Conservation (phyloP, 1,140 invertebrate species). For the Scaptomyza graminum region DNA sequence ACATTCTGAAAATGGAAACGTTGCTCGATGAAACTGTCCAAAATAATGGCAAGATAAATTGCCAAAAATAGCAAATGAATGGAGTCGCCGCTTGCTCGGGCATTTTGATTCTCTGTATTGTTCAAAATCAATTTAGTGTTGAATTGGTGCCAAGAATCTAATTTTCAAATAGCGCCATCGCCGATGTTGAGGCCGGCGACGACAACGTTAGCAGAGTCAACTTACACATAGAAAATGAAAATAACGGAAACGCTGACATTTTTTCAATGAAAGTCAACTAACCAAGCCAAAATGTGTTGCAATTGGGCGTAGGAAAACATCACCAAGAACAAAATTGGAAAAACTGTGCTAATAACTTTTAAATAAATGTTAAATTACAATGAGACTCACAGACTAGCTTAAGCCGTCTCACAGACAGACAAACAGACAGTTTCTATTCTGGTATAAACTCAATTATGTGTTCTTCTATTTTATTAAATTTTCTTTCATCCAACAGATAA, state of each 20-base stretch:
- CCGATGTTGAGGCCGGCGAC: slow-evolving; percentile 11
- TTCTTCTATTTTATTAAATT: slow-evolving; percentile 50
- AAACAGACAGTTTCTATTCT: slow-evolving; percentile 34
- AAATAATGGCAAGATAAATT: slow-evolving; percentile 75
- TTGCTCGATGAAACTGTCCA: slow-evolving; percentile 52
- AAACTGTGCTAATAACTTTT: slow-evolving; percentile 56
- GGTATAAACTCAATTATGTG: slow-evolving; percentile 40
- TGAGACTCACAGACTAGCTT: slow-evolving; percentile 41
- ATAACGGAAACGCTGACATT: slow-evolving; percentile 55
- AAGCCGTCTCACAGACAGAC: slow-evolving; percentile 37
- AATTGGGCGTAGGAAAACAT: slow-evolving; percentile 4
- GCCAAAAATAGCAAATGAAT: slow-evolving; percentile 63
- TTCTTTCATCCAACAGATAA: slow-evolving; percentile 17
- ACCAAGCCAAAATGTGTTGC: slow-evolving; percentile 25
- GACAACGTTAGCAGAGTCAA: slow-evolving; percentile 19
- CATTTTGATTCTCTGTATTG: slow-evolving; percentile 47
- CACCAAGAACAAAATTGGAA: slow-evolving; percentile 16
- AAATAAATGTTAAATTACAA: slow-evolving; percentile 44
- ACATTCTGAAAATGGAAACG: slow-evolving; percentile 44
- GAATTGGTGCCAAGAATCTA: slow-evolving; percentile 72
- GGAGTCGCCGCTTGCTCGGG: slow-evolving; percentile 27
- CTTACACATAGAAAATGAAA: slow-evolving; percentile 58
- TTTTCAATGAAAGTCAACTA: slow-evolving; percentile 45
- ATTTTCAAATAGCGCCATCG: slow-evolving; percentile 47
- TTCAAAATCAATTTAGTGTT: slow-evolving; percentile 78